phyloP scores from a whole-genome alignment of 2,797 vertebrate species.

The Distichodus sexfasciatus region DNA sequence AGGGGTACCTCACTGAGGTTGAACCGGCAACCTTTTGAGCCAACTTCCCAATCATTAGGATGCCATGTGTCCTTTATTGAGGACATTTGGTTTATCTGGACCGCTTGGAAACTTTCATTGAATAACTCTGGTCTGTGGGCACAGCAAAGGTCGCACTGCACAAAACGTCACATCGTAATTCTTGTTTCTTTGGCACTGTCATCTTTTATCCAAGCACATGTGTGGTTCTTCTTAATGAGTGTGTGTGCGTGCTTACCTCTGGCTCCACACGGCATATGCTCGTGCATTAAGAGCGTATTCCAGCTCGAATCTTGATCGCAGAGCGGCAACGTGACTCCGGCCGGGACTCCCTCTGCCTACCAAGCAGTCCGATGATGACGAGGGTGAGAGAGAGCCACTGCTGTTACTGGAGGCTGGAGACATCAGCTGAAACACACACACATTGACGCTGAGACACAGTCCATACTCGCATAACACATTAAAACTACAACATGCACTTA shows the following conservation, averaged over 20 bases:
- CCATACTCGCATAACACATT: neutral
- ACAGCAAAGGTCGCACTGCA: too few species aligned
- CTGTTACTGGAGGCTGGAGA: conserved; percentile 93
- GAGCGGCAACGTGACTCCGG: conserved; percentile 86
- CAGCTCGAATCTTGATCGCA: conserved; percentile 87
- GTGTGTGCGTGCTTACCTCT: conserved; percentile 68
- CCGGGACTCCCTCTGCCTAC: conserved; percentile 77
- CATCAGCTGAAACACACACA: conserved; percentile 77
- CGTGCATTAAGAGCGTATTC: conserved; percentile 88
- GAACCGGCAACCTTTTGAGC: too few species aligned
- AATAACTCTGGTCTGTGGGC: too few species aligned
- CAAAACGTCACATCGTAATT: too few species aligned
- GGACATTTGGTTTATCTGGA: too few species aligned
- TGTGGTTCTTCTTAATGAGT: too few species aligned
- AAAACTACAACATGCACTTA: neutral
- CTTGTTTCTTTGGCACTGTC: too few species aligned
- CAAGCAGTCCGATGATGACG: conserved; percentile 88
- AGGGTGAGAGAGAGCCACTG: conserved; percentile 91
- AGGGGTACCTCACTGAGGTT: too few species aligned
- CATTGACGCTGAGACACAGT: neutral
- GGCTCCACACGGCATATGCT: conserved; percentile 77
- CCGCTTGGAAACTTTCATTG: too few species aligned
- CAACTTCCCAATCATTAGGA: too few species aligned
- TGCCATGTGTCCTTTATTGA: too few species aligned
- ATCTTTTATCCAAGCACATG: too few species aligned